Evolutionary conservation across 2,888 invertebrate species (phyloP).

Genomic region (Thelaira solivaga): DNA sequence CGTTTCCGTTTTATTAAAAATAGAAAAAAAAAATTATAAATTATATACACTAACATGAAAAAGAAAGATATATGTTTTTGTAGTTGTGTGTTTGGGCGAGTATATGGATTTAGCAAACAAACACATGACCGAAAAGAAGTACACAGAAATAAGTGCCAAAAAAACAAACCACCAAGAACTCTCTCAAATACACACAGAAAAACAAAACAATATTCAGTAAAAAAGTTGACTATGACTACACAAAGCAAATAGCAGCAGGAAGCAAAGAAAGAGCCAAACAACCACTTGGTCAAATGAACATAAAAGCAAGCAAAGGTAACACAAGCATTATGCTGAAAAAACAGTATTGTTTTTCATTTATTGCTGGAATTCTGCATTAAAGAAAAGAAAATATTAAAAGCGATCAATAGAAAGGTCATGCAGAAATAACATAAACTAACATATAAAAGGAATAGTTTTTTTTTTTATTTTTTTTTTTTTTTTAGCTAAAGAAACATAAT

Average conservation of each 20-base stretch:
- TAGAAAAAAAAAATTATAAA: background rate
- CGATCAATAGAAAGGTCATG: too few relatives aligned
- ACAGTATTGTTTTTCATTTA: background rate
- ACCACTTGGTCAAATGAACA: slow-evolving; percentile 39
- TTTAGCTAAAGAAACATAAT: too few relatives aligned
- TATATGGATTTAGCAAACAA: slow-evolving; percentile 4
- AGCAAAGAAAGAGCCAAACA: background rate
- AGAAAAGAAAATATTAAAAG: background rate
- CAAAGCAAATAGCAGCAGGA: background rate
- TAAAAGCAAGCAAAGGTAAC: slow-evolving; percentile 46
- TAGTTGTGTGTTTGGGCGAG: too few relatives aligned
- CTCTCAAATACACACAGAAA: too few relatives aligned
- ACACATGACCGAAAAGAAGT: background rate
- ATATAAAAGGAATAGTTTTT: too few relatives aligned
- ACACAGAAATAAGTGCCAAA: slow-evolving; percentile 23
- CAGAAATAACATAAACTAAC: too few relatives aligned
- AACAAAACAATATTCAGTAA: slow-evolving; percentile 2
- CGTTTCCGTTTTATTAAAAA: slow-evolving; percentile 50
- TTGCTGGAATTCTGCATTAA: too few relatives aligned
- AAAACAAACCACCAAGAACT: background rate
- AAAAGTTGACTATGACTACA: slow-evolving; percentile 44
- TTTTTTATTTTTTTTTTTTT: too few relatives aligned
- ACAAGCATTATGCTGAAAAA: slow-evolving; percentile 41
- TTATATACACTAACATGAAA: background rate
- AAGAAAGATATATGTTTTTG: background rate